These are phyloP conservation scores for Gorsachius goisagi DNA, from an alignment of 2,113 vertebrate genomes.

Conservation along the genomic window DNA sequence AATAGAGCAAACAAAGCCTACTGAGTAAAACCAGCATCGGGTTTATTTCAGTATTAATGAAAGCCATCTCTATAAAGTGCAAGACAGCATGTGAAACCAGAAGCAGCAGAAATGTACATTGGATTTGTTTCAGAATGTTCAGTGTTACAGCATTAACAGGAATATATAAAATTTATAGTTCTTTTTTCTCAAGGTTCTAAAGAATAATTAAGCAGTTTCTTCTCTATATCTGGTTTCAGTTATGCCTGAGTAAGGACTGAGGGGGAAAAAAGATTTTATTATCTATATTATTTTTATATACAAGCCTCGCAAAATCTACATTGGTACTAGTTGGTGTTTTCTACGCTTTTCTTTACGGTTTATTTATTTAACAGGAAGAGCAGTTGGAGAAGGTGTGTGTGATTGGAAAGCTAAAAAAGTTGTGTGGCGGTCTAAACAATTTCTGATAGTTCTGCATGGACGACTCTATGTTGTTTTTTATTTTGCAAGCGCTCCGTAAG, in stretches of 20 bases:
- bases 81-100: not conserved
- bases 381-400: not conserved
- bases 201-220: not conserved
- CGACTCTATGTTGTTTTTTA: not conserved
- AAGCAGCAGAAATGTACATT: not conserved
- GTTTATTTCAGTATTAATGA: not conserved
- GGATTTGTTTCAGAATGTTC: not conserved
- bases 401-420: conserved; percentile 4
- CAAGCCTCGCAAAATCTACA: not conserved
- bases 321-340: not conserved
- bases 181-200: not conserved
- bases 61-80: not conserved
- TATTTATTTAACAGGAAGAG: not conserved
- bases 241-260: not conserved
- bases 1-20: not conserved
- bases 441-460: not conserved
- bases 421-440: not conserved
- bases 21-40: not conserved
- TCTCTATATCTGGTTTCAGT: not conserved
- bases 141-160: not conserved
- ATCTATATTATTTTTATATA: not conserved
- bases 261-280: not conserved
- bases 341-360: not conserved
- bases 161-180: not conserved
- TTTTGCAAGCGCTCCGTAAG: not conserved